phyloP scores from a whole-genome alignment of 2,888 invertebrate species.

The Agrilus biguttatus region DNA sequence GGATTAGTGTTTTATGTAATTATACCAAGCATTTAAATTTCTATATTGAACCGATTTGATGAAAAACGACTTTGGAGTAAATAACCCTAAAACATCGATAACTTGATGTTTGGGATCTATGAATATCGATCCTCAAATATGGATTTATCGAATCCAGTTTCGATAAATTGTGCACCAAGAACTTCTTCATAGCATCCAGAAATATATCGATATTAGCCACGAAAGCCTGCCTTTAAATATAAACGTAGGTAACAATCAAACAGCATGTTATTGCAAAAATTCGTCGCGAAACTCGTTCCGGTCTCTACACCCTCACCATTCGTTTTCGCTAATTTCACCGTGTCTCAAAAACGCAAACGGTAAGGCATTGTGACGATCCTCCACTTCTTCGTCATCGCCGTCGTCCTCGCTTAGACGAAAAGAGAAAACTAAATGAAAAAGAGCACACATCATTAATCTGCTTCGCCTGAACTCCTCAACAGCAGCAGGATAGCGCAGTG shows the following conservation, averaged over 20 bases:
- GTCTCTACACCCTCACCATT: conserved; percentile 5
- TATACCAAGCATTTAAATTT: too few relatives aligned
- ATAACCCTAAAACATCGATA: too few relatives aligned
- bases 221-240: too few relatives aligned
- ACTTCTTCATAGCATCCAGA: too few relatives aligned
- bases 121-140: too few relatives aligned
- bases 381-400: conserved; percentile 1
- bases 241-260: not conserved
- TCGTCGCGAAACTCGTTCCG: not conserved
- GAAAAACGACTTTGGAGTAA: too few relatives aligned
- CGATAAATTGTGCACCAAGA: too few relatives aligned
- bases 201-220: too few relatives aligned
- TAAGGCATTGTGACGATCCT: conserved; percentile 8
- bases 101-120: too few relatives aligned
- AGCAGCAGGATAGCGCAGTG: not conserved
- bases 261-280: not conserved
- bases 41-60: too few relatives aligned
- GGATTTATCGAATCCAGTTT: too few relatives aligned
- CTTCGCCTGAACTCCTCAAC: conserved; percentile 14
- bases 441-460: conserved; percentile 20
- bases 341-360: conserved; percentile 5
- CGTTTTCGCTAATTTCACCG: conserved; percentile 2
- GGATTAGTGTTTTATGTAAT: too few relatives aligned
- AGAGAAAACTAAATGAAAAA: conserved; percentile 15
- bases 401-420: conserved; percentile 4